Conservation (phyloP, 30 jellyfish, hydroid and myxozoan species). For the Cassiopea xamachana region DNA sequence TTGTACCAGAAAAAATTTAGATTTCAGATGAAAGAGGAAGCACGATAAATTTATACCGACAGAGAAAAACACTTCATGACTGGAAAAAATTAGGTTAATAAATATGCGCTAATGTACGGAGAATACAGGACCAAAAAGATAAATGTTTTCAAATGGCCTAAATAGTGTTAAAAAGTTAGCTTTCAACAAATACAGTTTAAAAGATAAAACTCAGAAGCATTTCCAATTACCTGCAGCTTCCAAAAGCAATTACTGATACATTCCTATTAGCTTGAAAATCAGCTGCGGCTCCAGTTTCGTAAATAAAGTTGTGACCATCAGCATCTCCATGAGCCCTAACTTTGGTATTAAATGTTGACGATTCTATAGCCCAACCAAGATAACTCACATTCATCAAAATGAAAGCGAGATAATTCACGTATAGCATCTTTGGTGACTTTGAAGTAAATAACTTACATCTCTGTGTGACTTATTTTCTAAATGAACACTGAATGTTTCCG, state of each 20-base stretch:
- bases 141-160: too few species aligned
- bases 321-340: not conserved
- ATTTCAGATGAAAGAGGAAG: too few species aligned
- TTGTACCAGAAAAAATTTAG: too few species aligned
- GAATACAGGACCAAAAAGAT: too few species aligned
- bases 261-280: constrained; percentile 70
- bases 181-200: not conserved
- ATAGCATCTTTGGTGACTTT: not conserved
- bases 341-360: not conserved
- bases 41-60: too few species aligned
- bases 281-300: constrained; percentile 27
- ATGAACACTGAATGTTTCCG: not conserved
- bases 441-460: not conserved
- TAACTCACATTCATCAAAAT: not conserved
- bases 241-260: constrained; percentile 82
- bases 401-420: not conserved
- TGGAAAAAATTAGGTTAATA: too few species aligned
- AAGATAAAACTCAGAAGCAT: not conserved
- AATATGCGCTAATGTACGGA: too few species aligned
- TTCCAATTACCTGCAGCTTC: constrained; percentile 92
- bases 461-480: not conserved
- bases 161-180: not conserved
- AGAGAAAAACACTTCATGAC: too few species aligned
- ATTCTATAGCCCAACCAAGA: not conserved
- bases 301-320: not conserved